Conservation (phyloP, 2,888 invertebrate species). For the Taenaris catops region DNA sequence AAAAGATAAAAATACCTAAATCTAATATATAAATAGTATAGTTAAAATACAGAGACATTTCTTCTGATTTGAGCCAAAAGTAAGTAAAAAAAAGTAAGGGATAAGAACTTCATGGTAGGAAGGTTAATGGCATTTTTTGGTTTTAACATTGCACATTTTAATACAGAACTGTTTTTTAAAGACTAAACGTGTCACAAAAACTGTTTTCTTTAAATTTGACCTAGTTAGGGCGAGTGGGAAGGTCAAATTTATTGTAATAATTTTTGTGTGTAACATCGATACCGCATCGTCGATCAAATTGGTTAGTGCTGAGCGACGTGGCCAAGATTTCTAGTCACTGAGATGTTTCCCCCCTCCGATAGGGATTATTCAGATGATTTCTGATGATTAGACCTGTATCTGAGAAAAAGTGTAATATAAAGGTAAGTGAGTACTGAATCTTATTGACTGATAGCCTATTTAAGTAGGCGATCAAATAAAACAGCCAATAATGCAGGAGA, state of each 20-base stretch:
- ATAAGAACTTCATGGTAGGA: slow-evolving; percentile 59
- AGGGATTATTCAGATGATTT: slow-evolving; percentile 27
- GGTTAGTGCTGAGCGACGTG: slow-evolving; percentile 36
- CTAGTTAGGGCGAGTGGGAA: slow-evolving; percentile 51
- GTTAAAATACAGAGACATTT: slow-evolving; percentile 59
- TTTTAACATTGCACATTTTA: slow-evolving; percentile 76
- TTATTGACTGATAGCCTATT: background rate
- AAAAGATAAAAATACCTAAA: slow-evolving; percentile 78
- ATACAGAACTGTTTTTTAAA: slow-evolving; percentile 63
- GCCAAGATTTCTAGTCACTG: slow-evolving; percentile 27
- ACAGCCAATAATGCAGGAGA: background rate
- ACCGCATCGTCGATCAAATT: slow-evolving; percentile 37
- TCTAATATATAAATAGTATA: slow-evolving; percentile 74
- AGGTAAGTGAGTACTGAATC: too few relatives aligned
- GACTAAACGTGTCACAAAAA: slow-evolving; percentile 56
- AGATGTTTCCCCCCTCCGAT: slow-evolving; percentile 14
- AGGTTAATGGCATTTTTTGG: slow-evolving; percentile 76
- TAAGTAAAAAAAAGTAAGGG: slow-evolving; percentile 41
- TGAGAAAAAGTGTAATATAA: too few relatives aligned
- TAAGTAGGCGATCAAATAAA: background rate
- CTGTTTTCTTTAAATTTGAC: slow-evolving; percentile 57
- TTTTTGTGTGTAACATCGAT: slow-evolving; percentile 48
- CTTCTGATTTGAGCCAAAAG: slow-evolving; percentile 75
- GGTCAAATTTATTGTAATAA: slow-evolving; percentile 64
- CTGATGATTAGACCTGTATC: slow-evolving; percentile 53